Evolutionary conservation across 2,888 invertebrate species (phyloP).

Genomic region (Thecocarcelia acutangulata): DNA sequence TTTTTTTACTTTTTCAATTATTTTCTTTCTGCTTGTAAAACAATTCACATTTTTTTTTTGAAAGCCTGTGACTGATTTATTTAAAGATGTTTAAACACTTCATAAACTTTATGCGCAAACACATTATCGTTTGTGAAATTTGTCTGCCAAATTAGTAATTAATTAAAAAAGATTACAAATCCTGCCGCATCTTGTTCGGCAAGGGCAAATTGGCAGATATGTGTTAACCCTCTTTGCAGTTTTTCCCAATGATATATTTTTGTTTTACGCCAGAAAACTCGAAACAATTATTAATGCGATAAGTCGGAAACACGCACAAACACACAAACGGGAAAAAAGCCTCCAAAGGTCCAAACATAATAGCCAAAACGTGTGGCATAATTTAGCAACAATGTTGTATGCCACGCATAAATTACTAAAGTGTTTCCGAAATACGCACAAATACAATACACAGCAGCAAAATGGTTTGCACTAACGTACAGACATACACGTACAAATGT

Average conservation of each 20-base stretch:
- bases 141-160: constrained; percentile 2
- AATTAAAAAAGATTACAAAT: not conserved
- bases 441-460: not conserved
- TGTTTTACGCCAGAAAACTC: constrained; percentile 2
- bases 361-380: constrained; percentile 64
- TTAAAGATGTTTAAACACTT: too few relatives aligned
- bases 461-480: not conserved
- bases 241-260: constrained; percentile 19
- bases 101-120: not conserved
- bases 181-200: not conserved
- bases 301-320: not conserved
- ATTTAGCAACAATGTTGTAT: constrained; percentile 64
- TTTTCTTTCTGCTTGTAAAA: too few relatives aligned
- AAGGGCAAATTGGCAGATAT: not conserved
- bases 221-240: constrained; percentile 9
- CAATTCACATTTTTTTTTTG: too few relatives aligned
- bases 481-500: not conserved
- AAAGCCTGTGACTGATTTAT: too few relatives aligned
- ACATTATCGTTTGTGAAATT: constrained; percentile 8
- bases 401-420: constrained; percentile 64
- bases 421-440: constrained; percentile 34
- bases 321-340: constrained; percentile 24
- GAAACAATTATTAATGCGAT: constrained; percentile 35
- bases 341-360: constrained; percentile 52
- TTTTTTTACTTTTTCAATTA: too few relatives aligned